Base-by-base conservation (phyloP, 2,113 vertebrate species). In the Vireo altiloquus region DNA sequence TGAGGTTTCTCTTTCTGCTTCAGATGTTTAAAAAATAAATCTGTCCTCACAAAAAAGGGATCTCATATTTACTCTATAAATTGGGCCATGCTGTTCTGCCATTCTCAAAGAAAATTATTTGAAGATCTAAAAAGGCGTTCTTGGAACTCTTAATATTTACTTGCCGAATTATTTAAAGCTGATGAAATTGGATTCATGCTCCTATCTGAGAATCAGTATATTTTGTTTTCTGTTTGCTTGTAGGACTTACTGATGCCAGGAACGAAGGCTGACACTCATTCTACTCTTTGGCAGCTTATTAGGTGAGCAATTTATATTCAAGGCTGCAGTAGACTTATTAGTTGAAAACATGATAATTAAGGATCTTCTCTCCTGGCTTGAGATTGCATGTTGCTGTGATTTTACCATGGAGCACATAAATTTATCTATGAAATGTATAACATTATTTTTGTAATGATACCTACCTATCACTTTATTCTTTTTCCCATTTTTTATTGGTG, bases 391-490 rank as follows among this genome's bases (percentile, higher is more conserved):
- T 79, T 90, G 75, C 82, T 90, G 47, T 61, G 66, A 61, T 50
- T 90, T 76, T 82, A 85, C 59, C 40, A 3, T 47, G 28, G 42
- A 80, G 30, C 50, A 85, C 16, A 82, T 24, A 61, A 69, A 61
- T 65, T 57, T n/a, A 76, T 61, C 54, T 76, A 17, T 59, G 33
- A 89, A 50, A 70, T 6, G 13, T 50, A 77, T 35, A 53, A 25
- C 49, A 31, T 60, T 17, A n/a, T 13, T 82, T 90, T 85, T 64
- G 2, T 72, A 42, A 56, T 42, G 75, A 74, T 93, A 96, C 96
- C 85, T 98, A 99, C 99, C 99, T 97, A 99, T 99, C 69, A 99
- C 99, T 98, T 99, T 99, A 97, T 99, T 99, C 97, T 99, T 99
- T 97, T 99, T 99, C 54, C 98, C 99, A 69, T 99, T 99, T 97